Evolutionary conservation across 2,797 vertebrate species (phyloP).

Genomic region (Lycodopsis pacificus): DNA sequence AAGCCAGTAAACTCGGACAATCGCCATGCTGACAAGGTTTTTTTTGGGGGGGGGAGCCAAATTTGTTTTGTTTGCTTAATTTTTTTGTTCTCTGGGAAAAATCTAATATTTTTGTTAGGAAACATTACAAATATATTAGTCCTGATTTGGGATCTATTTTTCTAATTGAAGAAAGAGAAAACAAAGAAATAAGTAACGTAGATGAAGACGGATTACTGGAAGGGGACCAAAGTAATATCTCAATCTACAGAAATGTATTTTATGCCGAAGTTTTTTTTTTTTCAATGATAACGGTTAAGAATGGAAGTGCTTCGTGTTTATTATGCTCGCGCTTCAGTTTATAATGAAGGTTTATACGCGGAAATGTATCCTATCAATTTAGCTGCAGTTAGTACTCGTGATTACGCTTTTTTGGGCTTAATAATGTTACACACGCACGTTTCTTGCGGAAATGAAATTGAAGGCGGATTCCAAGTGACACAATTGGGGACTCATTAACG

Average conservation of each 20-base stretch:
- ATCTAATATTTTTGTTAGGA: conserved; percentile 86
- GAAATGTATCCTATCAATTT: conserved; percentile 72
- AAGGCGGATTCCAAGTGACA: conserved; percentile 42
- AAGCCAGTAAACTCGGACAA: conserved; percentile 67
- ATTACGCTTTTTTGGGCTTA: conserved; percentile 70
- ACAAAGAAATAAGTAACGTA: conserved; percentile 47
- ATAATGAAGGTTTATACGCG: conserved; percentile 74
- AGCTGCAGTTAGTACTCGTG: conserved; percentile 69
- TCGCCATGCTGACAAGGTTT: conserved; percentile 60
- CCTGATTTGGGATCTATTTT: conserved; percentile 85
- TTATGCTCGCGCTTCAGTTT: conserved; percentile 70
- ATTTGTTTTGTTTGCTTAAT: conserved; percentile 54
- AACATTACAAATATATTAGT: conserved; percentile 72
- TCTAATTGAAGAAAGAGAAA: conserved; percentile 82
- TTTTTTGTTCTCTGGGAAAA: conserved; percentile 77
- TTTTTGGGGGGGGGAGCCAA: conserved; percentile 57
- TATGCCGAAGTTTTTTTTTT: conserved; percentile 76
- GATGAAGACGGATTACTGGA: conserved; percentile 77
- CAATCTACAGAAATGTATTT: conserved; percentile 81
- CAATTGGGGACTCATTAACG: conserved; percentile 43
- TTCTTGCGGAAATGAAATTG: conserved; percentile 44
- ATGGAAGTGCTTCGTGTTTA: conserved; percentile 77
- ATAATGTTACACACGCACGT: conserved; percentile 22
- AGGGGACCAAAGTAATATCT: conserved; percentile 84
- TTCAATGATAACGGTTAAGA: conserved; percentile 76